Conservation (phyloP, 2,888 invertebrate species). For the Dryadula phaetusa region DNA sequence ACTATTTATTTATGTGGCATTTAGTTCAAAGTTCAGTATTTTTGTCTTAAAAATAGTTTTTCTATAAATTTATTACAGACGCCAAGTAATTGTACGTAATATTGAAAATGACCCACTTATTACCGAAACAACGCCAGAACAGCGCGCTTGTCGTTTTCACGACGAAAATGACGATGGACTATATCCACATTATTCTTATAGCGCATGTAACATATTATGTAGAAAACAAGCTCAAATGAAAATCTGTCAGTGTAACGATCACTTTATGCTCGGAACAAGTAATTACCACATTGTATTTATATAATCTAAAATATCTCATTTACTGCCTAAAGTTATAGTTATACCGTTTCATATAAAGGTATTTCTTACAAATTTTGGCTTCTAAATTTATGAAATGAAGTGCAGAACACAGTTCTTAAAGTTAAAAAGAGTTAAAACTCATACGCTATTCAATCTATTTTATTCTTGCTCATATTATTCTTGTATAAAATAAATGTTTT, state of each 20-base stretch:
- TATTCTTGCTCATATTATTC: too few relatives aligned
- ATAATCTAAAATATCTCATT: background rate
- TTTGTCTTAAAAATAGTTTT: too few relatives aligned
- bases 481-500: too few relatives aligned
- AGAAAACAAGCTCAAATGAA: conserved; percentile 86
- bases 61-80: conserved; percentile 70
- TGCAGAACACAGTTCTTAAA: too few relatives aligned
- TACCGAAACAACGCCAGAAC: conserved; percentile 83
- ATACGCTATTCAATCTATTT: too few relatives aligned
- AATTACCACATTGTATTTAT: conserved; percentile 37
- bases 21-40: too few relatives aligned
- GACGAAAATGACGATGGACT: conserved; percentile 86
- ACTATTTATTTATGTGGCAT: too few relatives aligned
- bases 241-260: conserved; percentile 87
- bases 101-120: conserved; percentile 89
- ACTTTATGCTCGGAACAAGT: conserved; percentile 87
- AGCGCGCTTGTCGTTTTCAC: conserved; percentile 88
- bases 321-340: background rate
- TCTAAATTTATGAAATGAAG: too few relatives aligned
- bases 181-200: conserved; percentile 88
- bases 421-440: too few relatives aligned
- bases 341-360: too few relatives aligned
- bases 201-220: conserved; percentile 89
- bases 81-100: conserved; percentile 82
- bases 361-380: too few relatives aligned